Conservation (phyloP, 2,797 vertebrate genomes). For the Falco novaeseelandiae region DNA sequence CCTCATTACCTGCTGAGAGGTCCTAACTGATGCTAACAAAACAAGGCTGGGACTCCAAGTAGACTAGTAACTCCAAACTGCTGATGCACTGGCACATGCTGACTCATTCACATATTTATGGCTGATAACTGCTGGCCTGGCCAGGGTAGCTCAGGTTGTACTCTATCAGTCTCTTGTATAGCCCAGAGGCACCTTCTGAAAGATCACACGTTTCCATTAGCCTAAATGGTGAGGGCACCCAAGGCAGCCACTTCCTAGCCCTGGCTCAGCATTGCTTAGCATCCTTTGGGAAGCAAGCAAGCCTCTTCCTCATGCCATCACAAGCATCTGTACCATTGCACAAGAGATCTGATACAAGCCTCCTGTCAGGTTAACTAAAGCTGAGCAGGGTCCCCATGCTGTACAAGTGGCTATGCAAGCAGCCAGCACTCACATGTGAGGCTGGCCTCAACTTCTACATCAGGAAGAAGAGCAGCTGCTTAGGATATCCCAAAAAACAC, state of each 20-base stretch:
- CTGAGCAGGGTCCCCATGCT: neutral
- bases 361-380: neutral
- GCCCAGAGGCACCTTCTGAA: neutral
- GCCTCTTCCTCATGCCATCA: neutral
- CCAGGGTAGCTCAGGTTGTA: neutral
- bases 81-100: neutral
- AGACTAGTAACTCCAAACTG: neutral
- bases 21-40: neutral
- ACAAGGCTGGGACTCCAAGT: neutral
- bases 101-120: neutral
- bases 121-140: neutral
- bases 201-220: neutral
- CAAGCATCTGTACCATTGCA: neutral
- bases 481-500: neutral
- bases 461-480: neutral
- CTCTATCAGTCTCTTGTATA: neutral
- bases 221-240: neutral
- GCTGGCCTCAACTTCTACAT: neutral
- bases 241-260: neutral
- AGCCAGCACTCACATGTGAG: neutral
- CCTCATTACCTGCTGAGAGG: neutral
- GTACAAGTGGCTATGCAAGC: neutral
- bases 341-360: neutral
- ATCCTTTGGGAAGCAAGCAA: neutral
- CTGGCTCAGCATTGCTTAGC: neutral